Evolutionary conservation across 2,797 vertebrate genomes (phyloP).

Genomic region (Pangasius krempfi): DNA sequence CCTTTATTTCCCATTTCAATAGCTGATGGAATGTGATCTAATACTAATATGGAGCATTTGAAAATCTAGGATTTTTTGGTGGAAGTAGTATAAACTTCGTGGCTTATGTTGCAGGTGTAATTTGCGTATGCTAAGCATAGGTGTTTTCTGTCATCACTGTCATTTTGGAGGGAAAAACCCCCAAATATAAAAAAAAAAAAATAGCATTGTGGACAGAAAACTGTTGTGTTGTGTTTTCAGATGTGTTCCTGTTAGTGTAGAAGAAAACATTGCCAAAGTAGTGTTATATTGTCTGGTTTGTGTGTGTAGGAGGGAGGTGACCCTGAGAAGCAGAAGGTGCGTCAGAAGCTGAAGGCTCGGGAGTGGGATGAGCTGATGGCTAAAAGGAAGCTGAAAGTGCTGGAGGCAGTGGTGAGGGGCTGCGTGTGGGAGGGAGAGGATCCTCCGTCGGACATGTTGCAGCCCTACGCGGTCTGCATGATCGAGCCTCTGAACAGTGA

Average conservation of each 20-base stretch:
- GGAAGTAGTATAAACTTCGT: not conserved
- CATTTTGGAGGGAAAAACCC: not conserved
- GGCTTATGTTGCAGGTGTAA: not conserved
- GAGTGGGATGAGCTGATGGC: conserved; percentile 96
- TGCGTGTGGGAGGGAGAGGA: conserved; percentile 83
- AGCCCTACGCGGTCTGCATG: conserved; percentile 79
- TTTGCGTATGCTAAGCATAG: not conserved
- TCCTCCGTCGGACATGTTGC: conserved; percentile 65
- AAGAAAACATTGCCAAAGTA: not conserved
- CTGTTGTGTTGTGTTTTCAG: not conserved
- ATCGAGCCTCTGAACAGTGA: conserved; percentile 74
- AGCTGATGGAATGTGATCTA: not conserved
- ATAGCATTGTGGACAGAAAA: not conserved
- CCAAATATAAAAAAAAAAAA: not conserved
- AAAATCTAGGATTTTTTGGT: not conserved
- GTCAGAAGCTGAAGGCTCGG: conserved; percentile 90
- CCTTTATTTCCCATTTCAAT: not conserved
- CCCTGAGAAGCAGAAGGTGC: conserved; percentile 90
- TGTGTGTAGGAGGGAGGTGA: conserved; percentile 82
- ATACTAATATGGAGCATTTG: not conserved
- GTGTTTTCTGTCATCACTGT: not conserved
- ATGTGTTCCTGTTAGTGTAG: not conserved
- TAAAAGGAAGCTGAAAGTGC: conserved; percentile 86
- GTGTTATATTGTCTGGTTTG: not conserved
- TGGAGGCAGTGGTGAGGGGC: conserved; percentile 86